These are phyloP conservation scores for Phasianus colchicus DNA, from an alignment of 2,113 vertebrate genomes.

Conservation along the genomic window DNA sequence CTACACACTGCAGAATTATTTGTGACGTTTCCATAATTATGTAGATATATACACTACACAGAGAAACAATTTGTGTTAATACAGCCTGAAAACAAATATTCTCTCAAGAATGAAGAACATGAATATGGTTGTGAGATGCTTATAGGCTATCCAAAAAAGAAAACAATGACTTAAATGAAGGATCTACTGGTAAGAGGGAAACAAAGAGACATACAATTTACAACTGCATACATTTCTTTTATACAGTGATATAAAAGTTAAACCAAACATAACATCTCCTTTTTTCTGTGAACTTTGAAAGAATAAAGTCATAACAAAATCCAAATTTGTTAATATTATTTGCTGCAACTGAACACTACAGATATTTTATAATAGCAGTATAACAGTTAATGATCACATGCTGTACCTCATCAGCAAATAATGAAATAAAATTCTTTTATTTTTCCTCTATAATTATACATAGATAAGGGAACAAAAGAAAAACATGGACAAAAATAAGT, in stretches of 20 bases:
- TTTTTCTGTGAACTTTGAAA: background rate
- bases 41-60: background rate
- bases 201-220: background rate
- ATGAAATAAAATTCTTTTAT: background rate
- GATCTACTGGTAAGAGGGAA: background rate
- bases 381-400: background rate
- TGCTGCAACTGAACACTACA: background rate
- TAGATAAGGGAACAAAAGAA: background rate
- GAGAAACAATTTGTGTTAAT: constrained; percentile 11
- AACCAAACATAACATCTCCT: background rate
- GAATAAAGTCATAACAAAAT: background rate
- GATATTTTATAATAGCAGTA: background rate
- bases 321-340: background rate
- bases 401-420: background rate
- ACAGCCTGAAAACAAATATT: background rate
- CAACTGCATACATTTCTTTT: background rate
- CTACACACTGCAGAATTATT: constrained; percentile 19
- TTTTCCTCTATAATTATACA: background rate
- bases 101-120: background rate
- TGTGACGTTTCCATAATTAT: constrained; percentile 52
- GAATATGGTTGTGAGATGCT: background rate
- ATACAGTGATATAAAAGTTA: background rate
- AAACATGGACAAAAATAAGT: background rate
- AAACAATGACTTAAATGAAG: background rate
- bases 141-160: background rate